These are phyloP conservation scores for Megaceryle torquata DNA, from an alignment of 2,113 vertebrate species.

Conservation along the genomic window DNA sequence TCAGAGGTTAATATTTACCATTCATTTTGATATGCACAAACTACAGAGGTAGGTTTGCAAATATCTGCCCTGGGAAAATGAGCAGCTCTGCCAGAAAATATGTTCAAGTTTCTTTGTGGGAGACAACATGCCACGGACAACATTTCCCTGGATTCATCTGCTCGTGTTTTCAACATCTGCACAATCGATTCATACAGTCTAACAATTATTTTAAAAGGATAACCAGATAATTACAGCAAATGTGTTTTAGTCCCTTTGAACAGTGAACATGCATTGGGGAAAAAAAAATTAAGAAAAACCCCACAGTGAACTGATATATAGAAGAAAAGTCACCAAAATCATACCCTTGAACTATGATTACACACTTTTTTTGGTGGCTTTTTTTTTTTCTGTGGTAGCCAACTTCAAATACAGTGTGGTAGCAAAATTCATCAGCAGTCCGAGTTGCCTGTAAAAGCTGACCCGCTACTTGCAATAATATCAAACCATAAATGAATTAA, in stretches of 20 bases:
- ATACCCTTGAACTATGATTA: neutral
- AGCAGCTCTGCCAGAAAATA: conserved; percentile 53
- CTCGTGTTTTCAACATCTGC: conserved; percentile 27
- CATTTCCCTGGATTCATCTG: conserved; percentile 13
- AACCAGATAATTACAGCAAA: neutral
- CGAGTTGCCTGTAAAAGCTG: conserved; percentile 25
- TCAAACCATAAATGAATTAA: conserved; percentile 64
- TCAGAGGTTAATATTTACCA: conserved; percentile 67
- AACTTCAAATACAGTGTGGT: neutral
- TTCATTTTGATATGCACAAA: conserved; percentile 59
- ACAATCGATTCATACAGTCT: neutral
- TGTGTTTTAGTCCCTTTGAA: neutral
- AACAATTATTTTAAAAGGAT: neutral
- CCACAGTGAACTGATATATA: neutral
- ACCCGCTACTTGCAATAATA: conserved; percentile 45
- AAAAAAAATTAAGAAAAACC: neutral
- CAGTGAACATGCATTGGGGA: neutral
- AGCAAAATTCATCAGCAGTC: neutral
- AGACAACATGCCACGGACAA: conserved; percentile 3
- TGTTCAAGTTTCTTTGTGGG: conserved; percentile 46
- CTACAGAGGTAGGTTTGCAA: conserved; percentile 58
- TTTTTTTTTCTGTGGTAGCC: neutral
- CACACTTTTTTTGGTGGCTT: neutral
- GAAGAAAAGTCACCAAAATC: neutral
- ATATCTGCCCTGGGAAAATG: conserved; percentile 48